These are phyloP conservation scores for Pheosia gnoma DNA, from an alignment of 2,888 invertebrate genomes.

Conservation along the genomic window DNA sequence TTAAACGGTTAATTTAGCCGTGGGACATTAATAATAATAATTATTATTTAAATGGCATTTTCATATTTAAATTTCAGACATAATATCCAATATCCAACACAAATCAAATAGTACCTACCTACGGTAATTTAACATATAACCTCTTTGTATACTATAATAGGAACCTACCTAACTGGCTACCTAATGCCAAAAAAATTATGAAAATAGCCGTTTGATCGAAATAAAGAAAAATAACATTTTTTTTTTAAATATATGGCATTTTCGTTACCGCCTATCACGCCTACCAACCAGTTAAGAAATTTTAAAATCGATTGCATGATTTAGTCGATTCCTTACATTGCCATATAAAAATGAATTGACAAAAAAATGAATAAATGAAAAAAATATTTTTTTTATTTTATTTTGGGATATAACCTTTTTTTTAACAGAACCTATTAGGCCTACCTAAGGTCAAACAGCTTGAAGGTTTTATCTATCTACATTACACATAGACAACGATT, in stretches of 20 bases:
- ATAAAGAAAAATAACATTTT: neutral
- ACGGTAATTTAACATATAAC: neutral
- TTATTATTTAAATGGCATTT: too few relatives aligned
- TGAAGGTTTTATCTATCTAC: too few relatives aligned
- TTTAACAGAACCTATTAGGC: too few relatives aligned
- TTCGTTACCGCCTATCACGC: neutral
- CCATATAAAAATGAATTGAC: neutral
- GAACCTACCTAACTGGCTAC: neutral
- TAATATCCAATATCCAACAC: too few relatives aligned
- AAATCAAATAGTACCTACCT: too few relatives aligned
- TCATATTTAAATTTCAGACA: too few relatives aligned
- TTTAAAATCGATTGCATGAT: neutral
- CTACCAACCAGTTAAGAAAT: neutral
- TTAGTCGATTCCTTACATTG: neutral
- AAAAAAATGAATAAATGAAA: too few relatives aligned
- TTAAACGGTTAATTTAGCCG: too few relatives aligned
- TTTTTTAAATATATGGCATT: neutral
- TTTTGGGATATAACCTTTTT: too few relatives aligned
- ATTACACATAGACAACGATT: slow-evolving; percentile 14
- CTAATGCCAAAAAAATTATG: neutral
- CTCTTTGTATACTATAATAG: neutral
- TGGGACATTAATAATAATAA: too few relatives aligned
- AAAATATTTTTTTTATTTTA: too few relatives aligned
- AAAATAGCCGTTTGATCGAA: neutral
- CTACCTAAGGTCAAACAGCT: too few relatives aligned